phyloP scores from a whole-genome alignment of 2,113 vertebrate species.

The Camarhynchus parvulus region DNA sequence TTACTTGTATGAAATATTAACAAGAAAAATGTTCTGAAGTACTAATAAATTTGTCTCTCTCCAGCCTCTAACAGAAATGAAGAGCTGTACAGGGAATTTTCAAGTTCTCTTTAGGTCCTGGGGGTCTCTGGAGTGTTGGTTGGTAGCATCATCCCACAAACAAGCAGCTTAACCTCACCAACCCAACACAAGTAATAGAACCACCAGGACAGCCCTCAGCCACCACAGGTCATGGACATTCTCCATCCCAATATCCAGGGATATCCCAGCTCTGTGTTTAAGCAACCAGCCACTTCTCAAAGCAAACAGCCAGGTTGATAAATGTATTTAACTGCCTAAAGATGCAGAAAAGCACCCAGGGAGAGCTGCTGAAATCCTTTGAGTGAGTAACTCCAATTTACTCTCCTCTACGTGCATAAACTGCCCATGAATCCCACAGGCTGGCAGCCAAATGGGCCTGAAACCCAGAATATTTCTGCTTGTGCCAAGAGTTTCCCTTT shows the following conservation, averaged over 20 bases:
- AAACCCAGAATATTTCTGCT: neutral
- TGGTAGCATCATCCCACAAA: neutral
- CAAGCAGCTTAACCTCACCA: rapidly evolving
- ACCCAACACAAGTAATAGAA: rapidly evolving
- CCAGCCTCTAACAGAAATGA: neutral
- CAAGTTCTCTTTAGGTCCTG: neutral
- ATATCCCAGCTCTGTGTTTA: neutral
- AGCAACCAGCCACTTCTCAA: neutral
- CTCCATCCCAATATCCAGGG: neutral
- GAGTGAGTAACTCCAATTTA: neutral
- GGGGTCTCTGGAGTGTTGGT: rapidly evolving
- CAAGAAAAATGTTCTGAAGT: neutral
- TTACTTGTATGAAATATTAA: slow-evolving; percentile 22
- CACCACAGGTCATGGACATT: rapidly evolving
- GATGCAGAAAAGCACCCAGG: neutral
- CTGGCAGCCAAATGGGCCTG: neutral
- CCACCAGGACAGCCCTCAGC: neutral
- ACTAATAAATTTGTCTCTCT: slow-evolving; percentile 17
- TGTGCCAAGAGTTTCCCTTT: neutral
- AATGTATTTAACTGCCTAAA: neutral
- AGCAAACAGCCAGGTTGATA: neutral
- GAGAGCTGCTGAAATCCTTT: neutral
- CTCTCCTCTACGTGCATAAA: rapidly evolving
- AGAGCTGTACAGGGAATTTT: neutral
- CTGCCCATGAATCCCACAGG: rapidly evolving